Evolutionary conservation across 2,113 vertebrate species (phyloP).

Genomic region (Noctilio leporinus): DNA sequence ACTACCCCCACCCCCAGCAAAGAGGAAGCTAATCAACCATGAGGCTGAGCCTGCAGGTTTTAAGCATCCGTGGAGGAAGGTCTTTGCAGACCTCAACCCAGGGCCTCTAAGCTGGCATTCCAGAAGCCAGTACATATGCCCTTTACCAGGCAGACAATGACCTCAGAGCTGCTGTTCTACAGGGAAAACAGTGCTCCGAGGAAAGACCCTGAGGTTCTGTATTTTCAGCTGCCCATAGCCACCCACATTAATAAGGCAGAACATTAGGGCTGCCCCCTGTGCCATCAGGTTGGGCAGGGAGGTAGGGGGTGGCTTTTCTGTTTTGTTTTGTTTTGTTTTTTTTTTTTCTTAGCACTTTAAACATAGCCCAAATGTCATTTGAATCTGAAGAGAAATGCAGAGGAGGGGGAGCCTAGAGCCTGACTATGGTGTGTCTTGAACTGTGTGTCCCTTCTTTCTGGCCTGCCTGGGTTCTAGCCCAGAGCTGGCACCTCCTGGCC

Average conservation of each 20-base stretch:
- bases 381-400: background rate
- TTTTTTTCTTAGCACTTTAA: background rate
- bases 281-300: background rate
- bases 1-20: conserved; percentile 40
- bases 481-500: background rate
- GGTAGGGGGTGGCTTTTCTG: background rate
- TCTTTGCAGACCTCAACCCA: background rate
- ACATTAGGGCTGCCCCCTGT: background rate
- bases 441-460: background rate
- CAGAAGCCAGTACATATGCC: background rate
- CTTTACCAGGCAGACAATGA: background rate
- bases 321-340: background rate
- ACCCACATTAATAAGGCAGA: background rate
- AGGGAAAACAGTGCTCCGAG: background rate
- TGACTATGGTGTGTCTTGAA: background rate
- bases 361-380: background rate
- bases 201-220: background rate
- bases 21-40: conserved; percentile 65
- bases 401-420: background rate
- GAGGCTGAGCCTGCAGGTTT: background rate
- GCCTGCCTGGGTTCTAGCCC: background rate
- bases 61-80: background rate
- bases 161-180: background rate
- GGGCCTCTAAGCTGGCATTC: background rate
- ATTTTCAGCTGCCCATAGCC: background rate